Conservation (phyloP, 2,888 invertebrate genomes). For the Nephrotoma flavescens region DNA sequence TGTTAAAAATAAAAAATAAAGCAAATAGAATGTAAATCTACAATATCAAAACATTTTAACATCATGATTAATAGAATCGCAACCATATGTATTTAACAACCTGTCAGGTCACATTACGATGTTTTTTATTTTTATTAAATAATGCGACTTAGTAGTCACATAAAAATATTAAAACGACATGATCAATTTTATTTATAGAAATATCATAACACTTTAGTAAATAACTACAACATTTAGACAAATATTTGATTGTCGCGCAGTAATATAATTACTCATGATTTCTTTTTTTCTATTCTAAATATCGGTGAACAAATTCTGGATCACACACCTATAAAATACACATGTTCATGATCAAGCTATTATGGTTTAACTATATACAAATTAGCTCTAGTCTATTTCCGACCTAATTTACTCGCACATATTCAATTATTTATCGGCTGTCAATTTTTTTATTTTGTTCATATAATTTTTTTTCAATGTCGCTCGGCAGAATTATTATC, state of each 20-base stretch:
- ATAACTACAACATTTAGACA: not conserved
- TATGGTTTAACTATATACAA: not conserved
- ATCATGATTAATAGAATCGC: not conserved
- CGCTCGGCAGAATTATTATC: not conserved
- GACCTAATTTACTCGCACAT: not conserved
- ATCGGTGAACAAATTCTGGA: not conserved
- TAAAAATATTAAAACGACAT: not conserved
- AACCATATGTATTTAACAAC: not conserved
- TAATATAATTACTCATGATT: not conserved
- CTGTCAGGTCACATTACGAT: not conserved
- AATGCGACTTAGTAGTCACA: not conserved
- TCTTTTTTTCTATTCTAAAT: not conserved
- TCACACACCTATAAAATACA: not conserved
- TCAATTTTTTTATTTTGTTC: not conserved
- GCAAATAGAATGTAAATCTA: not conserved
- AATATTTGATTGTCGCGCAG: not conserved
- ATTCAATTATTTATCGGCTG: not conserved
- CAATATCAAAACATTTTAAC: not conserved
- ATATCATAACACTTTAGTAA: not conserved
- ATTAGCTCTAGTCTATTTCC: not conserved
- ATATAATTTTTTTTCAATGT: not conserved
- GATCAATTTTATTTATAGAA: not conserved
- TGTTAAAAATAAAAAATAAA: not conserved
- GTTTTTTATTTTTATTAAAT: not conserved
- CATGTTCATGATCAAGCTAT: not conserved